Base-by-base conservation (phyloP, 2,797 vertebrate species). In the Argya squamiceps region DNA sequence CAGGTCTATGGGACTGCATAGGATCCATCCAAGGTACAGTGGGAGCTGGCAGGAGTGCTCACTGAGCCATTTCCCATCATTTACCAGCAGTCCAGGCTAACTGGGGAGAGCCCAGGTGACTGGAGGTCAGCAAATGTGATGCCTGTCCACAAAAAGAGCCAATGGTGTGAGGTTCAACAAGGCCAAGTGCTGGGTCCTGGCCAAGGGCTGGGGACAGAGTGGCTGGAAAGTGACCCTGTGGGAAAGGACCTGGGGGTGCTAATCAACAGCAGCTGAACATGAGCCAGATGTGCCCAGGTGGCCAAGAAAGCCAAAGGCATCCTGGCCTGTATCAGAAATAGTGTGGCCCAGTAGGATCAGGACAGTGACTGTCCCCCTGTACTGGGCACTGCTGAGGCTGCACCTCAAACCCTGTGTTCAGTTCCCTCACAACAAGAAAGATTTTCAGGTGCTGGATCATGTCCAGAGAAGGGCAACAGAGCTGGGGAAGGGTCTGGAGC, bases 1-100 rank as follows among this genome's bases (percentile, higher is more conserved):
- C 15, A 19, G 0, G 1, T 18, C 22, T 19, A 0, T 4, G 3
- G 39, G 32, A 9, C 17, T 19, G 79, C 37, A 16, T 1, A 9
- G 59, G 46, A 43, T 47, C 70, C 46, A 37, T 6, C 17, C 36
- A 5, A 18, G 23, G 22, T 30, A 2, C n/a, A 36, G 47, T 7
- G 58, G 58, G 10, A 47, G 12, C 34, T 41, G 16, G 13, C 10
- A 46, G 19, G 19, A 30, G 22, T 11, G 11, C 36, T 70, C 70
- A 8, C 39, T 65, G 52, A n/a, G 34, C 4, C 23, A 14, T 39
- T 43, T 76, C 6, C 46, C 23, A 6, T 17, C 39, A 26, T 27
- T 47, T 47, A 22, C 41, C 58, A n/a, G 5, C 36, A 71, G 10
- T 22, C 39, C 64, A 43, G 46, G 12, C 27, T n/a, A 1, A 4